phyloP scores from a whole-genome alignment of 2,113 vertebrate genomes.

The Coptodon bakossiorum region DNA sequence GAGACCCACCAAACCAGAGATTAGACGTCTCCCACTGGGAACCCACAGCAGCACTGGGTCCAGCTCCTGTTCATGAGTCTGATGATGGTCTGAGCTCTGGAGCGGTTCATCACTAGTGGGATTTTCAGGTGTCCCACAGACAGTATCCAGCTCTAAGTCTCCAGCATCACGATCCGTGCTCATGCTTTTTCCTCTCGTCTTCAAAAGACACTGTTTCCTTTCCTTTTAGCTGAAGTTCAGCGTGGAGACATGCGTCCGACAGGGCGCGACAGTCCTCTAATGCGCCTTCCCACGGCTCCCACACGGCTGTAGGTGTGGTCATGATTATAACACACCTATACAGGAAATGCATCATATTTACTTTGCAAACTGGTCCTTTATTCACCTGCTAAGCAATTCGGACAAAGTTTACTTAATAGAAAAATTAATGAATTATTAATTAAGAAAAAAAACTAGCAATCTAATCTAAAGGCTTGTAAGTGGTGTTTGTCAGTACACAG shows the following conservation, averaged over 20 bases:
- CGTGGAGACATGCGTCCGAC: background rate
- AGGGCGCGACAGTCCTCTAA: background rate
- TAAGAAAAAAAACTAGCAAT: accelerated
- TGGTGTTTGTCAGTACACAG: background rate
- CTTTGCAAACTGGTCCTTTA: background rate
- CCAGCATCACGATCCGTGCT: background rate
- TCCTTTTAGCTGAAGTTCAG: background rate
- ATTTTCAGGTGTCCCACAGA: background rate
- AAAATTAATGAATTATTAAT: background rate
- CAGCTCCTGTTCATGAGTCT: background rate
- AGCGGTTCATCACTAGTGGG: background rate
- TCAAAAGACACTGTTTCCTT: background rate
- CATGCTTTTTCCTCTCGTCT: background rate
- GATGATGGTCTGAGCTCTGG: accelerated
- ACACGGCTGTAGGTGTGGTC: background rate
- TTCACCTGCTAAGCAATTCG: background rate
- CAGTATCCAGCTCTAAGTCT: background rate
- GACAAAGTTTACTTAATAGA: background rate
- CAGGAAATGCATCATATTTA: background rate
- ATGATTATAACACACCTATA: background rate
- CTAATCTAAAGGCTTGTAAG: background rate
- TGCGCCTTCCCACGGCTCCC: background rate
- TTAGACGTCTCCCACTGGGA: slow-evolving; percentile 73
- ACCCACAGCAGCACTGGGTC: slow-evolving; percentile 50
- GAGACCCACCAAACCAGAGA: slow-evolving; percentile 83